Percentiles rank a stretch among this genome's conserved stretches.
These are phyloP conservation scores for Cryptoprocta ferox DNA, from an alignment of 2,797 vertebrate species.

Conservation along the genomic window DNA sequence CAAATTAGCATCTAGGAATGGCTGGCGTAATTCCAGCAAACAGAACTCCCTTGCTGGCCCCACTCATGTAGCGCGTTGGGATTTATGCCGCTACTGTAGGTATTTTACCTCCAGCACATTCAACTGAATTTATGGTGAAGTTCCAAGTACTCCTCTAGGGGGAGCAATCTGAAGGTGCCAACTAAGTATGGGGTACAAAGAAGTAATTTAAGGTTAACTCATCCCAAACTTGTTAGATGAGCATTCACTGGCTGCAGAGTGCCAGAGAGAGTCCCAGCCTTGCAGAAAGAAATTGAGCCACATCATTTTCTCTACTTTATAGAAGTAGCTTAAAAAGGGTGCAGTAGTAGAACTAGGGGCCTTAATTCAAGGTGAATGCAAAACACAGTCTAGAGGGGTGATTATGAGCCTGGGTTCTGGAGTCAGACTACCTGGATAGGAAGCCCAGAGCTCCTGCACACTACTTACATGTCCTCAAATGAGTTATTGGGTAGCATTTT, in stretches of 20 bases:
- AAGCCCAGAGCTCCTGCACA: background rate
- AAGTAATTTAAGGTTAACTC: background rate
- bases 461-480: background rate
- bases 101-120: background rate
- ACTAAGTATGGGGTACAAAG: background rate
- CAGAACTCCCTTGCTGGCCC: background rate
- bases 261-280: background rate
- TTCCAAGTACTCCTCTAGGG: slow-evolving; percentile 5
- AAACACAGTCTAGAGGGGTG: background rate
- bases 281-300: background rate
- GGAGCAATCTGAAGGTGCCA: background rate
- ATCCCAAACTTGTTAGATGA: background rate
- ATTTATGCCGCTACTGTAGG: background rate
- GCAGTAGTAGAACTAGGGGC: background rate
- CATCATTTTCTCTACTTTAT: background rate
- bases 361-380: background rate
- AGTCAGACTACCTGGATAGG: background rate
- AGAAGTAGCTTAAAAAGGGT: slow-evolving; percentile 18
- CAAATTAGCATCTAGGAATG: background rate
- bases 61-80: background rate
- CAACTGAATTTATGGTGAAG: background rate
- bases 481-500: background rate
- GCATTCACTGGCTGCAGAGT: background rate
- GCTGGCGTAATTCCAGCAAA: background rate
- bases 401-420: background rate